A percentile compares a stretch with the other conserved stretches of the same genome.
Conservation (phyloP, 2,113 vertebrate species). For the Acanthochromis polyacanthus region DNA sequence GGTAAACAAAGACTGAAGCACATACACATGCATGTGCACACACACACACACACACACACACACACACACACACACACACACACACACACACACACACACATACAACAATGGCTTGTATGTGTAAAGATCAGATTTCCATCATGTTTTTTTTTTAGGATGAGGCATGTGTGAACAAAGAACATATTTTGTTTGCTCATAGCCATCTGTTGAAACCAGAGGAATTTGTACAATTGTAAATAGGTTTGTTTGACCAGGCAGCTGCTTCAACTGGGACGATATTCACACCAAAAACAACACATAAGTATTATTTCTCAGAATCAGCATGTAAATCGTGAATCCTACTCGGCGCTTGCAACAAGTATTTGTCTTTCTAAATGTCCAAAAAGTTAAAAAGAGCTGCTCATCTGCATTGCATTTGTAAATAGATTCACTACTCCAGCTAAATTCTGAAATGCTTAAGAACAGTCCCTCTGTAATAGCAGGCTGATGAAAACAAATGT, state of each 20-base stretch:
- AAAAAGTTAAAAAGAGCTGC: background rate
- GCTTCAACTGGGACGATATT: background rate
- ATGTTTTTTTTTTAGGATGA: conserved; percentile 86
- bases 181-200: conserved; percentile 77
- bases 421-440: too few relatives aligned
- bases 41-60: too few relatives aligned
- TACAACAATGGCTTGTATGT: conserved; percentile 81
- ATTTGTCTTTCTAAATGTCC: background rate
- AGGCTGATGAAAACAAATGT: conserved; percentile 59
- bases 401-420: background rate
- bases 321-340: background rate
- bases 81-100: too few relatives aligned
- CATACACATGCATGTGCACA: conserved; percentile 49
- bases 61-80: too few relatives aligned
- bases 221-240: conserved; percentile 71
- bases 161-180: conserved; percentile 84
- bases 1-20: conserved; percentile 62
- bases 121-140: conserved; percentile 85
- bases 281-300: background rate
- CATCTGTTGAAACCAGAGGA: conserved; percentile 76
- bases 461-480: conserved; percentile 18
- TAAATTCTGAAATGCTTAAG: conserved; percentile 21
- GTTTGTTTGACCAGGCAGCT: conserved; percentile 26
- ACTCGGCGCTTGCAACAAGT: background rate
- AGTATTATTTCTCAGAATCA: background rate